These are phyloP conservation scores for Lonchura striata DNA, from an alignment of 2,113 vertebrate species.

Conservation along the genomic window DNA sequence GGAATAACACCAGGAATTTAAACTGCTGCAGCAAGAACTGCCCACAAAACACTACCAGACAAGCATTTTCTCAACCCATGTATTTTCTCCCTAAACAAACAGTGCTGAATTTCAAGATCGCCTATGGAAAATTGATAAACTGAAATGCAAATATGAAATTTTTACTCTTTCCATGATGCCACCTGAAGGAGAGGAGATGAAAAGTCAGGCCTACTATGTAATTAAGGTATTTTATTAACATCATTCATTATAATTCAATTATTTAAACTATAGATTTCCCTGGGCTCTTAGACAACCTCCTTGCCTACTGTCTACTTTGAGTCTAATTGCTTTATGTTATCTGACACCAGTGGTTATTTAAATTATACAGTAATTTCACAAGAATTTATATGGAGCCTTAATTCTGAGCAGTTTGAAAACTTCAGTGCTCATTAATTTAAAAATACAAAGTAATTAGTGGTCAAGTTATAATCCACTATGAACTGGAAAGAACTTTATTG, in stretches of 20 bases:
- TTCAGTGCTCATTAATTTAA: not conserved
- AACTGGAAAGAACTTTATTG: not conserved
- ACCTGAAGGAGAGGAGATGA: slow-evolving; percentile 87
- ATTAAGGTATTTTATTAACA: slow-evolving; percentile 80
- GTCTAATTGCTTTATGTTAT: not conserved
- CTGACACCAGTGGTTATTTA: not conserved
- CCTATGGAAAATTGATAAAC: slow-evolving; percentile 83
- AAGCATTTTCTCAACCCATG: not conserved
- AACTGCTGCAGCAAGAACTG: not conserved
- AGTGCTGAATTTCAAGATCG: slow-evolving; percentile 86
- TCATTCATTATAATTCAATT: not conserved
- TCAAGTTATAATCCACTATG: not conserved
- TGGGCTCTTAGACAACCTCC: not conserved
- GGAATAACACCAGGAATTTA: not conserved
- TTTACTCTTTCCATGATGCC: slow-evolving; percentile 79
- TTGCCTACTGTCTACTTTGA: not conserved
- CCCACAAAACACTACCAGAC: not conserved
- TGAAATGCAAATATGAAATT: slow-evolving; percentile 87
- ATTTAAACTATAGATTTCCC: not conserved
- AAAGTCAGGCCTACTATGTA: slow-evolving; percentile 83
- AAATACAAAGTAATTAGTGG: not conserved
- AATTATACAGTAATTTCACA: not conserved
- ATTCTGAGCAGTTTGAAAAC: not conserved
- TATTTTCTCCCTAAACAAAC: slow-evolving; percentile 28
- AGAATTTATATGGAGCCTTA: not conserved